phyloP scores from a whole-genome alignment of 2,113 vertebrate species.

The Ia io region DNA sequence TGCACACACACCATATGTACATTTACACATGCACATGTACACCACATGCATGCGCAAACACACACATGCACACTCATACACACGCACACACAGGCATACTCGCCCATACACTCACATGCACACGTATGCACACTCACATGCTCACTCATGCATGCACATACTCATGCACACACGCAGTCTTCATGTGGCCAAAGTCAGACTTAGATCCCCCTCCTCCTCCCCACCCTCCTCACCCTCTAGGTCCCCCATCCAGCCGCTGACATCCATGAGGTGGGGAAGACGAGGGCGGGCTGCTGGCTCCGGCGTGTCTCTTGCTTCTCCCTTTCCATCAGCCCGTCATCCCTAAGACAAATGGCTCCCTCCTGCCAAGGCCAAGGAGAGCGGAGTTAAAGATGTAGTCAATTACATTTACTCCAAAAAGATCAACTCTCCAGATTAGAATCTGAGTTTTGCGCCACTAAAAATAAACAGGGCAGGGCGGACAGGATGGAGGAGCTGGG shows the following conservation, averaged over 20 bases:
- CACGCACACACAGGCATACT: no score
- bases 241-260: not conserved
- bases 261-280: not conserved
- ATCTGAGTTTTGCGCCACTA: slow-evolving; percentile 55
- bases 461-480: slow-evolving; percentile 59
- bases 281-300: not conserved
- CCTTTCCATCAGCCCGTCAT: slow-evolving; percentile 30
- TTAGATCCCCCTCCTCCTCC: not conserved
- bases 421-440: slow-evolving; percentile 50
- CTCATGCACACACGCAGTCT: not conserved
- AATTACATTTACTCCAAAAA: slow-evolving; percentile 72
- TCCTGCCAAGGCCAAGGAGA: slow-evolving; percentile 53
- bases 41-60: no score
- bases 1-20: no score
- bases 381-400: slow-evolving; percentile 59
- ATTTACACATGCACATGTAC: no score
- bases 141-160: no score
- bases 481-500: not conserved
- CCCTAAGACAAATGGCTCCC: slow-evolving; percentile 38
- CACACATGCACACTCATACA: not conserved
- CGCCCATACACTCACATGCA: not conserved
- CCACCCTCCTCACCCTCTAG: fast-evolving
- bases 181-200: not conserved
- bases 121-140: not conserved
- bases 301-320: not conserved